Evolutionary conservation across 92 coral and sea anemone species (phyloP), one percentile per base, ranked within the genome.

Genomic region (Desmophyllum pertusum): DNA sequence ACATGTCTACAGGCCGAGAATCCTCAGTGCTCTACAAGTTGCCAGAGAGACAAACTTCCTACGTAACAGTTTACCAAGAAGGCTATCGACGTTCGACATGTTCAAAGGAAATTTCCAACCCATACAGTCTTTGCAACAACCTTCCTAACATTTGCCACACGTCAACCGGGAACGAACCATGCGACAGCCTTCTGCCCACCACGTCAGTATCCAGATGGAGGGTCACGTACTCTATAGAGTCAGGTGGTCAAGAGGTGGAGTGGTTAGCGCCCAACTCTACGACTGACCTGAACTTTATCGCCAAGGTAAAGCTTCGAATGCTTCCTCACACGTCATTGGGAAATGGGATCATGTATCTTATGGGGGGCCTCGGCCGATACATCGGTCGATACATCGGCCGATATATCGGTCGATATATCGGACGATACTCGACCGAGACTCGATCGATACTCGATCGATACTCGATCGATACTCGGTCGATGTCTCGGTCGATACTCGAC

Each of bases 71-170:
- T 1, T 90, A 90, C 41, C 75, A 90, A 77, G 93, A 90, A 57
- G 87, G 87, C 62, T 82, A 86, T 77, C 75, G 86, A 68, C 73
- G 74, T n/a, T 81, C 85, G 29, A 86, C 84, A 19, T 86, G 90
- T 75, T 70, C 90, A 1, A 76, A 61, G 6, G 93, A 90, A 73
- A 90, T 86, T 23, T 55, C 71, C 42, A 90, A 90, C 51, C 90
- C 90, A 23, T 86, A 90, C 90, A 90, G 93, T 43, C 93, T 90
- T 33, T 90, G 93, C 31, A 78, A 90, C 59, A 86, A 90, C 74
- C 93, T 90, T 69, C 93, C 93, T 23, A 90, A 90, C 69, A 77
- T 90, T 27, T 90, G 93, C 40, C 85, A 83, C 74, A 83, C 78
- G 33, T 71, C 88, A 30, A 52, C 77, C 35, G n/a, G n/a, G n/a